Evolutionary conservation across 2,113 vertebrate genomes (phyloP).

Genomic region (Scatophagus argus): DNA sequence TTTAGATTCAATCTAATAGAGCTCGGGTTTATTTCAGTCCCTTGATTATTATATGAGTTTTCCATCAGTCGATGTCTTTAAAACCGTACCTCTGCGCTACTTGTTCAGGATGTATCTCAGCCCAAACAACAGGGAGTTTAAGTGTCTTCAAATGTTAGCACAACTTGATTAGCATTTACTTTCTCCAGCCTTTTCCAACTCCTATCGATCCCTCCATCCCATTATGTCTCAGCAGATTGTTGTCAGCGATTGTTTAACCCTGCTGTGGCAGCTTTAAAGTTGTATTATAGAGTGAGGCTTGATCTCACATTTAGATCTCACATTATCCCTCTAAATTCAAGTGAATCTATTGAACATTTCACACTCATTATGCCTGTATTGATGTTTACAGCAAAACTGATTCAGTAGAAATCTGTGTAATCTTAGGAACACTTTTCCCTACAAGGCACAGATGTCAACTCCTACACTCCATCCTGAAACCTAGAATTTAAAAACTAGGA

Average conservation of each 20-base stretch:
- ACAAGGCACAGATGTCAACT: background rate
- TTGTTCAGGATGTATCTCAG: conserved; percentile 39
- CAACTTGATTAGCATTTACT: conserved; percentile 61
- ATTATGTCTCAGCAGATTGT: conserved; percentile 66
- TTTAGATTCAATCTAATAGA: background rate
- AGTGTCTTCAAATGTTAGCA: conserved; percentile 54
- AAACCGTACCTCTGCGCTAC: conserved; percentile 6
- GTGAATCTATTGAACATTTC: conserved; percentile 43
- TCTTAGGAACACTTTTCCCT: conserved; percentile 9
- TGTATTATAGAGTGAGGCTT: conserved; percentile 45
- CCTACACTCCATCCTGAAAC: background rate
- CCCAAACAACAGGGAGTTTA: conserved; percentile 37
- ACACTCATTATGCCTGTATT: conserved; percentile 25
- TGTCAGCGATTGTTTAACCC: conserved; percentile 69
- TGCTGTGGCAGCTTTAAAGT: conserved; percentile 58
- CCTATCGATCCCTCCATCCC: conserved; percentile 67
- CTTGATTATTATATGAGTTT: conserved; percentile 18
- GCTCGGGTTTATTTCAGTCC: background rate
- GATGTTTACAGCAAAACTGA: conserved; percentile 46
- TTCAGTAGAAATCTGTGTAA: conserved; percentile 18
- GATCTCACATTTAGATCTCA: conserved; percentile 55
- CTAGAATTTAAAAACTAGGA: conserved; percentile 23
- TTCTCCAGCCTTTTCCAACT: conserved; percentile 57
- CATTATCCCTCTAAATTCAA: conserved; percentile 49
- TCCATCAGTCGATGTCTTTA: conserved; percentile 17